Evolutionary conservation across 1,140 invertebrate genomes (phyloP).

Genomic region (Trachymyrmex cornetzi): DNA sequence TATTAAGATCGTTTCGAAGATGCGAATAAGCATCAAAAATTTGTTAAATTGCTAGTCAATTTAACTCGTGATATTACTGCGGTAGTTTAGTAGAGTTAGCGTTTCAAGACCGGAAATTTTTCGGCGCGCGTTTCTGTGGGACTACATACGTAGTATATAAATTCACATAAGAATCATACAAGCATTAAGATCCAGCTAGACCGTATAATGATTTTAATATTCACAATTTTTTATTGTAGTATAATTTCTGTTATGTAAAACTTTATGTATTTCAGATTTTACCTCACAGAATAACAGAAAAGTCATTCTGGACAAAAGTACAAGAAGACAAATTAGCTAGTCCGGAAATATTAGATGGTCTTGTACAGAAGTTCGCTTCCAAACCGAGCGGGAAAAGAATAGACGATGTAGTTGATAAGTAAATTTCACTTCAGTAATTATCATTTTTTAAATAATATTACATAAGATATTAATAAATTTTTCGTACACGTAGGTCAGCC

Average conservation of each 20-base stretch:
- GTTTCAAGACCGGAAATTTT: too few species aligned
- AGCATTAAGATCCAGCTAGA: too few species aligned
- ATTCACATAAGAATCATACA: too few species aligned
- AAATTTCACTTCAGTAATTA: slow-evolving; percentile 75
- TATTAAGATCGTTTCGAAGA: too few species aligned
- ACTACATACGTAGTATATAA: too few species aligned
- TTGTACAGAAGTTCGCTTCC: slow-evolving; percentile 95
- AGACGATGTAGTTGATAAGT: slow-evolving; percentile 92
- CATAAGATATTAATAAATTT: slow-evolving; percentile 1
- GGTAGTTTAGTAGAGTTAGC: too few species aligned
- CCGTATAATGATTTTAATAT: not conserved
- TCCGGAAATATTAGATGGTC: slow-evolving; percentile 93
- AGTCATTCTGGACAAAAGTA: slow-evolving; percentile 98
- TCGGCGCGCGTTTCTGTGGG: too few species aligned
- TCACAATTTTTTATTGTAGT: not conserved
- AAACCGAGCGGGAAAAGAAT: slow-evolving; percentile 92
- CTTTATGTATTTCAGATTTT: slow-evolving; percentile 88
- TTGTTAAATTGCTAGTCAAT: too few species aligned
- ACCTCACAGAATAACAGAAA: slow-evolving; percentile 96
- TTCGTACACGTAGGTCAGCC: slow-evolving; percentile 86
- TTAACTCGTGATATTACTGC: too few species aligned
- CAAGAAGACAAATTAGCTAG: slow-evolving; percentile 96
- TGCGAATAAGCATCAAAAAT: too few species aligned
- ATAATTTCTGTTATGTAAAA: slow-evolving; percentile 5
- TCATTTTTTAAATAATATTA: slow-evolving; percentile 21